Base-by-base conservation (phyloP, 2,888 invertebrate species). In the Cataglyphis rosenhaueri region DNA sequence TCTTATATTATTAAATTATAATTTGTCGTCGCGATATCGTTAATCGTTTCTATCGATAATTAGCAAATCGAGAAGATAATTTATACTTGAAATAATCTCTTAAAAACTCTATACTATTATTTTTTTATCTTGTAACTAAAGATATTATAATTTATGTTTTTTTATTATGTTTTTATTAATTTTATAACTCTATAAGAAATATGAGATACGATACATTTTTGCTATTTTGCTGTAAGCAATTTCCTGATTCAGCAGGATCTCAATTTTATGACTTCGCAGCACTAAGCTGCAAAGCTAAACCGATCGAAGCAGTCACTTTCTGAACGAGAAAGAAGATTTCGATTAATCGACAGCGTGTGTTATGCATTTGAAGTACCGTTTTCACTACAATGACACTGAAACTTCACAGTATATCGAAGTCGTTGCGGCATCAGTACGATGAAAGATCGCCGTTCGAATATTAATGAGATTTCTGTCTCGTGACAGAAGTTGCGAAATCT, bases 401-500 rank as follows among this genome's bases (percentile, higher is more conserved):
- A 68, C 44, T 85, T 62, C 10, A 59, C 32, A 21, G 41, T 18
- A 15, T 79, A 71, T 79, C 78, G 59, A 59, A 21, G 52, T 62
- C 74, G 57, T 65, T 61, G 44, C 65, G 59, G 29, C 84, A 59
- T 70, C 59, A 44, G 44, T 76, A 76, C 62, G 79, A 85, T 66
- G 83, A 83, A 86, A 74, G 84, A 82, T 81, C 81, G 70, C 75
- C 81, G 81, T 85, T 88, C 86, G 88, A 90, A 90, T 90, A 91
- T 91, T 90, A 91, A 89, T 89, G 83, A 88, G 86, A 61, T 44
- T 52, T 74, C 66, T 78, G 71, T 61, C 59, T 78, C 48, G 32
- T 70, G 65, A 66, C 78, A 75, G 82, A 84, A 86, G 84, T 90
- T 88, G 66, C 76, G 75, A 86, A 91, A 91, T 91, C 88, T 86